Base-by-base conservation (phyloP, 1,140 invertebrate species). In the Sinella curviseta region DNA sequence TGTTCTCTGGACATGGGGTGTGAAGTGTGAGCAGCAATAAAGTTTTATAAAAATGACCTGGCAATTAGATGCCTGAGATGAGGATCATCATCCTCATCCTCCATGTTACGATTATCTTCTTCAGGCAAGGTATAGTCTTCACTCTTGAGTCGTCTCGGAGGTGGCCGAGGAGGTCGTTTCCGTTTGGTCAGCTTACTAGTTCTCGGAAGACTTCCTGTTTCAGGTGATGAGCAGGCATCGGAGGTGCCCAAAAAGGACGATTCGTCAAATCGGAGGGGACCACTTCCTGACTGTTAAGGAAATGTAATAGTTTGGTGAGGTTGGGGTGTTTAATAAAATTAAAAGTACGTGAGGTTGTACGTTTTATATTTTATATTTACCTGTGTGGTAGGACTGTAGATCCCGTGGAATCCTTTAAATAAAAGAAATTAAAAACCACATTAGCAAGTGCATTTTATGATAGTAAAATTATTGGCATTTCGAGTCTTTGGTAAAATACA, bases 191-290 rank as follows among this genome's bases (percentile, higher is more conserved):
- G 48, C 79, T 83, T 83, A 39, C 67, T 79, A 36, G 80, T 75
- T 80, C 82, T 70, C 77, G 82, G 82, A 80, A 83, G 79, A 79
- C 80, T 82, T 73, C 80, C 80, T n/a, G 80, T 82, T 79, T 83
- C 82, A 74, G 82, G 82, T 54, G 82, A 83, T 73, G 82, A 83
- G 70, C 82, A 83, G 70, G 82, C 82, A 74, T 83, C 82, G 14
- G 82, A 83, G n/a, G 82, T 83, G 31, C 80, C 82, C 65, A 83
- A 67, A 67, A 83, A 83, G 39, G 82, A 83, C 57, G 82, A 83
- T 78, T 83, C 80, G 67, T 83, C 82, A 65, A 83, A 83, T 48
- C 82, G 82, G 30, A 80, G 73, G 20, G 82, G 82, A 3, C 82
- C 82, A 74, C 82, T 81, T 70, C 82, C 82, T 65, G 78, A 81